Percentiles rank a stretch among this genome's conserved stretches.
Conservation (phyloP, 1,140 invertebrate genomes). For the Hylaeus volcanicus region DNA sequence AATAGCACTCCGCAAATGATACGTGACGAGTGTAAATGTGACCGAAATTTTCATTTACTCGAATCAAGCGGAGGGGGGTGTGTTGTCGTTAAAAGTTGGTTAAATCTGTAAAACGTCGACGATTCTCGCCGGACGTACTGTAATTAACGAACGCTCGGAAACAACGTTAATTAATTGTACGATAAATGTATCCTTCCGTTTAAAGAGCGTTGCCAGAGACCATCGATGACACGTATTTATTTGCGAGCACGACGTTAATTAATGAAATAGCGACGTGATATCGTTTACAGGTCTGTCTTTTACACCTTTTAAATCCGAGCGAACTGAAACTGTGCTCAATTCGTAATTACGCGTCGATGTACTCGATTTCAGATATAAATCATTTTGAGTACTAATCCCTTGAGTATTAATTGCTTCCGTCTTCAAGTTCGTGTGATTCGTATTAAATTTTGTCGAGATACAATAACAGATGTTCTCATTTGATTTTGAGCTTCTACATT, state of each 20-base stretch:
- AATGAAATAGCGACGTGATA: neutral
- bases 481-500: too few relatives aligned
- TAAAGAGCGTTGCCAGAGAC: neutral
- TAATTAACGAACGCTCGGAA: neutral
- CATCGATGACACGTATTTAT: conserved; percentile 13
- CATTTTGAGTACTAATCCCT: too few relatives aligned
- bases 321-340: neutral
- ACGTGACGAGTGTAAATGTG: conserved; percentile 30
- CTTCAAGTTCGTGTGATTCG: too few relatives aligned
- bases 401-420: too few relatives aligned
- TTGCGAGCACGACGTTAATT: conserved; percentile 19
- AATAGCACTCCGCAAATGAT: neutral
- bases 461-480: too few relatives aligned
- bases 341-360: neutral
- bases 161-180: conserved; percentile 27
- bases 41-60: neutral
- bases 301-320: neutral
- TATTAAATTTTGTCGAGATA: too few relatives aligned
- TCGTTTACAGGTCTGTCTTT: neutral
- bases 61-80: neutral
- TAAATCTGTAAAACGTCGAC: neutral
- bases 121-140: neutral
- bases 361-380: too few relatives aligned
- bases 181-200: conserved; percentile 24
- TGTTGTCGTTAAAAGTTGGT: neutral